These are phyloP conservation scores for Opisthocomus hoazin DNA, from an alignment of 2,113 vertebrate genomes.

Conservation along the genomic window DNA sequence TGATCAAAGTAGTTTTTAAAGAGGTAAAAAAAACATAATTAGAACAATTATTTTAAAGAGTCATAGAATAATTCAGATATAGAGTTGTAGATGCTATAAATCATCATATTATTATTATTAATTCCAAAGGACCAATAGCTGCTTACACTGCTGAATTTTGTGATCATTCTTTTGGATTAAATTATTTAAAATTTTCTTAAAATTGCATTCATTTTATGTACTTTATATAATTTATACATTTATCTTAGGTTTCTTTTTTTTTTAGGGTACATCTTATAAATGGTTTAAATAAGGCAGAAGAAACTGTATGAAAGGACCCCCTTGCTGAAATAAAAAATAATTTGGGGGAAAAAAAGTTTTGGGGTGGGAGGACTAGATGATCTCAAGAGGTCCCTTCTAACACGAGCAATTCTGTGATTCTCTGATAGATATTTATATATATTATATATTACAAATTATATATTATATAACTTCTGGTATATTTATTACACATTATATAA, in stretches of 20 bases:
- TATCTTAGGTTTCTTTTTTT: not conserved
- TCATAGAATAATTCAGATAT: not conserved
- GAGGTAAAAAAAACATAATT: not conserved
- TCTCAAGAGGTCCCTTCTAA: not conserved
- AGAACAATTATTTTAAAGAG: not conserved
- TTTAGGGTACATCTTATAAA: not conserved
- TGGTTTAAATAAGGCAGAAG: not conserved
- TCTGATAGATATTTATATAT: not conserved
- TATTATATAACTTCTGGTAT: not conserved
- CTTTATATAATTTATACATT: not conserved
- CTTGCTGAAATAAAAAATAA: not conserved
- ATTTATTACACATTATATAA: not conserved
- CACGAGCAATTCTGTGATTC: not conserved
- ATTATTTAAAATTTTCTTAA: not conserved
- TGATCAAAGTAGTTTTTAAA: not conserved
- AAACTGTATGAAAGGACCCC: not conserved
- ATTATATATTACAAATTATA: no score
- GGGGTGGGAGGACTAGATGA: not conserved
- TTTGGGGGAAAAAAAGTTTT: not conserved
- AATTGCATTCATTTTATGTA: not conserved
- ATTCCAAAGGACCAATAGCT: not conserved
- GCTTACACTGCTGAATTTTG: not conserved
- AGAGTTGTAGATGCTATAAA: not conserved
- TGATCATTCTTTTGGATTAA: not conserved
- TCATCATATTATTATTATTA: not conserved